These are phyloP conservation scores for Alviniconcha marisindica DNA, from an alignment of 1,140 invertebrate species.

Conservation along the genomic window DNA sequence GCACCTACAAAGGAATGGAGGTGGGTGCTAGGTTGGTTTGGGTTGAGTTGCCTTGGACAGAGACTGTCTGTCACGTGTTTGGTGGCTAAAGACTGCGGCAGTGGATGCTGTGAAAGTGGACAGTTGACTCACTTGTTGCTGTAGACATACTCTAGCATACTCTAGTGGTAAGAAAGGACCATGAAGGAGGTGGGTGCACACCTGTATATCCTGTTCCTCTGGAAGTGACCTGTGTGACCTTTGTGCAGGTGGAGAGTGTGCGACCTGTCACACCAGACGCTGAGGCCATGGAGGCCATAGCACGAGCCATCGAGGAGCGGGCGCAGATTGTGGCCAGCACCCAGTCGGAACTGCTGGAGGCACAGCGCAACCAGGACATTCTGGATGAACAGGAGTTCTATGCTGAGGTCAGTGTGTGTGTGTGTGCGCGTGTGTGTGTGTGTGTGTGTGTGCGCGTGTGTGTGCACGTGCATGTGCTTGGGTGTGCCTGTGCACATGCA, in stretches of 20 bases:
- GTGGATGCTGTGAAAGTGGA: too few species aligned
- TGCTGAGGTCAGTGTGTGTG: conserved; percentile 66
- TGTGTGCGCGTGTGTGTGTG: conserved; percentile 1
- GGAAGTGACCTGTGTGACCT: too few species aligned
- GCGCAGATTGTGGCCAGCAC: conserved; percentile 68
- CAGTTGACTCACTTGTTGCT: too few species aligned
- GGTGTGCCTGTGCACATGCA: neutral
- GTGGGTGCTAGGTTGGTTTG: too few species aligned
- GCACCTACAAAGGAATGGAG: too few species aligned
- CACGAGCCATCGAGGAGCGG: conserved; percentile 70
- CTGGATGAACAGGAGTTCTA: conserved; percentile 75
- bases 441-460: neutral
- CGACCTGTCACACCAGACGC: conserved; percentile 74
- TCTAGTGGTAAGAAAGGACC: too few species aligned
- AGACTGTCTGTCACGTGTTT: too few species aligned
- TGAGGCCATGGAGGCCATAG: conserved; percentile 74
- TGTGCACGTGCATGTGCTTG: neutral
- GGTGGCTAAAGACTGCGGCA: too few species aligned
- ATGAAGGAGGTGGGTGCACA: too few species aligned
- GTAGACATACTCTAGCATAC: too few species aligned
- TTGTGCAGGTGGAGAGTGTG: conserved; percentile 67
- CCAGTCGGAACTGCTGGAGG: conserved; percentile 72
- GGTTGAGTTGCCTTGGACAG: too few species aligned
- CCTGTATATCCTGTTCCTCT: too few species aligned
- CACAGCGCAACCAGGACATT: conserved; percentile 69